Conservation (phyloP, 2,888 invertebrate species). For the Furcula furcula region DNA sequence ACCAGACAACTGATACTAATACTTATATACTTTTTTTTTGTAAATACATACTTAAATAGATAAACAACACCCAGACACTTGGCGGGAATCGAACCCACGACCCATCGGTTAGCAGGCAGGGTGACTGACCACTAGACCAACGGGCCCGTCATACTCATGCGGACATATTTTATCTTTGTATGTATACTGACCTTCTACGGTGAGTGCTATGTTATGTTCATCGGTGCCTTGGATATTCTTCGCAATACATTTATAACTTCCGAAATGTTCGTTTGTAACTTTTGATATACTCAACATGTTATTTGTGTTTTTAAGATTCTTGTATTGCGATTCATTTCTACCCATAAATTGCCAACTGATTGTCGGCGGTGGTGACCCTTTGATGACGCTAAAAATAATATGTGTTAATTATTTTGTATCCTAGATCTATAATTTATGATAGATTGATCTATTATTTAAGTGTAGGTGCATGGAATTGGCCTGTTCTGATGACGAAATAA, state of each 20-base stretch:
- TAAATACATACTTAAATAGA: background rate
- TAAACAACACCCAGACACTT: too few relatives aligned
- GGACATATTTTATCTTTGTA: too few relatives aligned
- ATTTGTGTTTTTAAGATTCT: constrained; percentile 2
- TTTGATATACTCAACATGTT: constrained; percentile 6
- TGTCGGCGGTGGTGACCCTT: constrained; percentile 15
- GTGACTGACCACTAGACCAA: too few relatives aligned
- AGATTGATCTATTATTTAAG: too few relatives aligned
- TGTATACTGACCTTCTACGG: constrained; percentile 16
- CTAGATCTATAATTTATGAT: background rate
- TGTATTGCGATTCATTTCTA: background rate
- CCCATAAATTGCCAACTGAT: constrained; percentile 20
- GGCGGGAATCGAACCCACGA: too few relatives aligned
- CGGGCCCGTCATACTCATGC: too few relatives aligned
- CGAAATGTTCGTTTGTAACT: constrained; percentile 6
- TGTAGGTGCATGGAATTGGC: too few relatives aligned
- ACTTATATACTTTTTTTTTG: too few relatives aligned
- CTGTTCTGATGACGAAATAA: too few relatives aligned
- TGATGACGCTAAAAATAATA: constrained; percentile 1
- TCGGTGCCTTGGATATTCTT: constrained; percentile 2
- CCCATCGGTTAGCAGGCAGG: too few relatives aligned
- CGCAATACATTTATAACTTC: constrained; percentile 12
- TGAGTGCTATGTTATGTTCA: constrained; percentile 6
- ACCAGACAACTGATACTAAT: too few relatives aligned
- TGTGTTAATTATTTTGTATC: background rate